phyloP scores from a whole-genome alignment of 2,113 vertebrate genomes.

The Aix galericulata region DNA sequence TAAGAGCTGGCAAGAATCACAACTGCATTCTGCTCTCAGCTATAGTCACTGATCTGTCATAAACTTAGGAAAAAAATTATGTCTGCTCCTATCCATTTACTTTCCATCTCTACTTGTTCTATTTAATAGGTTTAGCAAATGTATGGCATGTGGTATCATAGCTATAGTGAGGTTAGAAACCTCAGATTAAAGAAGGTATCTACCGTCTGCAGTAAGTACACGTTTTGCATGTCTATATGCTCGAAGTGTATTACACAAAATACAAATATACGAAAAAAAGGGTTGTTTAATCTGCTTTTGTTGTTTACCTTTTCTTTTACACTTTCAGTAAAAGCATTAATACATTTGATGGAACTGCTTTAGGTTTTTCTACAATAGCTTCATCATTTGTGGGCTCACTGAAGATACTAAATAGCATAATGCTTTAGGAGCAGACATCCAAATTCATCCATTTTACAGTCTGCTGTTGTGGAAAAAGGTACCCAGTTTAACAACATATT shows the following conservation, averaged over 20 bases:
- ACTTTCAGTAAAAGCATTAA: not conserved
- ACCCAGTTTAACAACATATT: not conserved
- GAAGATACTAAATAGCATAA: not conserved
- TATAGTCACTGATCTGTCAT: not conserved
- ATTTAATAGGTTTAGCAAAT: not conserved
- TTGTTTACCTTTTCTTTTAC: not conserved
- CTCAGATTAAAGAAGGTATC: not conserved
- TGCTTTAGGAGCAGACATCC: not conserved
- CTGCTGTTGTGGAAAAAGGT: not conserved
- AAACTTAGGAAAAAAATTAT: not conserved
- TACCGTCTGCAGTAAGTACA: not conserved
- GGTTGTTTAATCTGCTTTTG: not conserved
- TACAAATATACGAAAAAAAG: rapidly evolving
- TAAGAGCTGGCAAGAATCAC: not conserved
- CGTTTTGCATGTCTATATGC: rapidly evolving
- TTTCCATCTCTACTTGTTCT: not conserved
- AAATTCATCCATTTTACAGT: not conserved
- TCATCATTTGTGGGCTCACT: not conserved
- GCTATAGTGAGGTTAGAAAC: not conserved
- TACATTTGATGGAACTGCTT: not conserved
- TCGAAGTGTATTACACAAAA: not conserved
- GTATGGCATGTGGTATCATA: not conserved
- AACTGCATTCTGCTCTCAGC: not conserved
- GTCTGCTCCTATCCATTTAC: not conserved
- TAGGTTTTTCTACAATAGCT: not conserved